Percentiles rank a stretch among this genome's conserved stretches.
Conservation (phyloP, 1,140 invertebrate species). For the Drosophila funebris region DNA sequence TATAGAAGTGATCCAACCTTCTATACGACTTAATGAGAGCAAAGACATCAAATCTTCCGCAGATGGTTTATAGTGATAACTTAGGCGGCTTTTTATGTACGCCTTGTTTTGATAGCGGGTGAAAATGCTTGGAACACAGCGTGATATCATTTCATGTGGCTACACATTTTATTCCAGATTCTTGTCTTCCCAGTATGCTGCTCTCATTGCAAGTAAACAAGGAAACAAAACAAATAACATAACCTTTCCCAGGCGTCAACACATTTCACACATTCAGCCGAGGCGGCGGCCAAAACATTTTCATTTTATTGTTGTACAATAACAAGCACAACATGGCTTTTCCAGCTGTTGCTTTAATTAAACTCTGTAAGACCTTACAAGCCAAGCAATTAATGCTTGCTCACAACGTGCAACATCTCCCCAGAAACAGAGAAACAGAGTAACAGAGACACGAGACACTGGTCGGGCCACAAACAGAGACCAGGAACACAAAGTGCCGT, state of each 20-base stretch:
- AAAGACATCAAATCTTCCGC: not conserved
- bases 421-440: constrained; percentile 2
- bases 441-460: not conserved
- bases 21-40: too few species aligned
- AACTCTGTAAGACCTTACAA: constrained; percentile 73
- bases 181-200: constrained; percentile 1
- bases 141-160: constrained; percentile 28
- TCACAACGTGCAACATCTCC: constrained; percentile 31
- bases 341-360: constrained; percentile 74
- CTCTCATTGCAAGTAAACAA: constrained; percentile 15
- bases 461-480: not conserved
- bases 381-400: constrained; percentile 72
- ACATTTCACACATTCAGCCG: constrained; percentile 73
- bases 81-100: constrained; percentile 5
- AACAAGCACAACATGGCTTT: constrained; percentile 50
- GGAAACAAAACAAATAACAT: constrained; percentile 5
- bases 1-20: too few species aligned
- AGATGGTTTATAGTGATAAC: not conserved
- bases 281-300: constrained; percentile 47
- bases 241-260: constrained; percentile 65
- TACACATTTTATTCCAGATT: constrained; percentile 5
- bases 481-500: constrained; percentile 58
- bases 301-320: constrained; percentile 63
- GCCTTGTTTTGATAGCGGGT: constrained; percentile 6
- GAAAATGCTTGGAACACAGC: constrained; percentile 20